A percentile compares a stretch with the other conserved stretches of the same genome.
Evolutionary conservation across 2,113 vertebrate genomes (phyloP).

Genomic region (Varanus komodoensis): DNA sequence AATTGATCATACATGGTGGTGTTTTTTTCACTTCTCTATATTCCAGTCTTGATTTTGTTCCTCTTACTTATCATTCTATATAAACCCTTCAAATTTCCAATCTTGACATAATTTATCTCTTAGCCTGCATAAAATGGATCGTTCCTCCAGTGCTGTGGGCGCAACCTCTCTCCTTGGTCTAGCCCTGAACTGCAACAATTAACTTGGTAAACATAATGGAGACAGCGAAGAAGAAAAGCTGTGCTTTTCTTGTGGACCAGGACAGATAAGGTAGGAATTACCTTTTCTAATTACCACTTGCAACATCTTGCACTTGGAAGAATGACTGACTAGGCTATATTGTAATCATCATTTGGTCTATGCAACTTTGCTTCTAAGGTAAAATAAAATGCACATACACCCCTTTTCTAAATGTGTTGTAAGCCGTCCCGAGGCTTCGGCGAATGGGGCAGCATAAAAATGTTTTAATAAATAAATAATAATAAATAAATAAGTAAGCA

Average conservation of each 20-base stretch:
- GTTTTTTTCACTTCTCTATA: not conserved
- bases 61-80: not conserved
- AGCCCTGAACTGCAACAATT: not conserved
- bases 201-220: constrained; percentile 16
- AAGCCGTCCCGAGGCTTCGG: too few relatives aligned
- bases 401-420: not conserved
- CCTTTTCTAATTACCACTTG: not conserved
- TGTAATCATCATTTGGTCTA: not conserved
- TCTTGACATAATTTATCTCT: not conserved
- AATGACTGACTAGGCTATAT: not conserved
- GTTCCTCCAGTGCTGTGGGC: not conserved
- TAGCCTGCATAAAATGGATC: not conserved
- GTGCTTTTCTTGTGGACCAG: too few relatives aligned
- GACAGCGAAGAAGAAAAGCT: not conserved
- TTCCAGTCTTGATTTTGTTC: not conserved
- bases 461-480: too few relatives aligned
- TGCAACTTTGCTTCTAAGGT: not conserved
- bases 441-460: too few relatives aligned
- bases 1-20: not conserved
- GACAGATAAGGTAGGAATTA: not conserved
- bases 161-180: not conserved
- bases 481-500: too few relatives aligned
- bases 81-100: not conserved
- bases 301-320: not conserved
- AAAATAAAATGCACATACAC: too few relatives aligned